Conservation (phyloP, 2,113 vertebrate genomes). For the Trematomus loennbergii region DNA sequence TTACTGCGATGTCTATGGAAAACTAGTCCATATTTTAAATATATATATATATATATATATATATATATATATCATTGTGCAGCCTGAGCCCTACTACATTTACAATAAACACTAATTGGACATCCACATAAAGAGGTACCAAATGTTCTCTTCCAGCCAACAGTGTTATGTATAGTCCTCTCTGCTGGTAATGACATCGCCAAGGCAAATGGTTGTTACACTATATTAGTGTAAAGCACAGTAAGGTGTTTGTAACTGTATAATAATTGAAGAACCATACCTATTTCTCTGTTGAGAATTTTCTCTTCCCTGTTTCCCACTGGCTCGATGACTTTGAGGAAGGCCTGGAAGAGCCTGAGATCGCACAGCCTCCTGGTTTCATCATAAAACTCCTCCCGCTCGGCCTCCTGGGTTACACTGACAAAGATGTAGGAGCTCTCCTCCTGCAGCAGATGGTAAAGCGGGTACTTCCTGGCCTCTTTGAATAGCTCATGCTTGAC, state of each 20-base stretch:
- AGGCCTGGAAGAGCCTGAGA: constrained; percentile 95
- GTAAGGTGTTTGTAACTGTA: background rate
- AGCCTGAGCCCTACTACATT: too few species aligned
- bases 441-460: constrained; percentile 96
- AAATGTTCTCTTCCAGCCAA: background rate
- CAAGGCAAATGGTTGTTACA: background rate
- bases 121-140: too few species aligned
- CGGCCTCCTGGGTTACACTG: constrained; percentile 98
- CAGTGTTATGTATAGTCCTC: constrained; percentile 19
- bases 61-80: too few species aligned
- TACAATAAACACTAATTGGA: too few species aligned
- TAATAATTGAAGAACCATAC: constrained; percentile 76
- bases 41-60: too few species aligned
- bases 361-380: constrained; percentile 97
- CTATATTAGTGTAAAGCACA: background rate
- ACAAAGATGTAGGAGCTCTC: constrained; percentile 99
- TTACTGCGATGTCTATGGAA: too few species aligned
- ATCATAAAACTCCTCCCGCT: constrained; percentile 98
- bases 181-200: background rate
- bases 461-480: constrained; percentile 96
- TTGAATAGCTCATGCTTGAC: constrained; percentile 99
- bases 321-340: constrained; percentile 98
- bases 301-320: constrained; percentile 99
- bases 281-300: constrained; percentile 98
- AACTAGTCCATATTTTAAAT: too few species aligned